phyloP scores from a whole-genome alignment of 2,888 invertebrate species.

The Tetheella fluctuosa region DNA sequence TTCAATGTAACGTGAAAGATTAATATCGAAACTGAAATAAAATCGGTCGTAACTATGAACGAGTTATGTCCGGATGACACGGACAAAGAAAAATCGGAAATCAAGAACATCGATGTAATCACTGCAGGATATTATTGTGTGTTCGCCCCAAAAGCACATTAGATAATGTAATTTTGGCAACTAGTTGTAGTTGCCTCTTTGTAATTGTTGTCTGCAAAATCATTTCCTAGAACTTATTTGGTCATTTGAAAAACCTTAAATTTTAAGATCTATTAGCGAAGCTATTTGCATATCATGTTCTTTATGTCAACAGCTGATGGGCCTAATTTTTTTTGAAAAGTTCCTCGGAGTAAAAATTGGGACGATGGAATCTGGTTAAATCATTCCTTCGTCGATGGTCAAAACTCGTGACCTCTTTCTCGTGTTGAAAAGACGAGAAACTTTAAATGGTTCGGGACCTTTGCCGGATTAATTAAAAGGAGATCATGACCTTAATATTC shows the following conservation, averaged over 20 bases:
- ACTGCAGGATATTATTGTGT: constrained; percentile 22
- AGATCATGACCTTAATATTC: too few species aligned
- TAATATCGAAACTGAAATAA: constrained; percentile 26
- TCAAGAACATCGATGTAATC: constrained; percentile 31
- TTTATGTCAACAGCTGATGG: too few species aligned
- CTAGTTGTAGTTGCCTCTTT: neutral
- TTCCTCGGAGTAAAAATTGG: too few species aligned
- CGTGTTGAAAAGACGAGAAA: too few species aligned
- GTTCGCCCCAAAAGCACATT: neutral
- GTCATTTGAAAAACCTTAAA: neutral
- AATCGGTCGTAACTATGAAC: constrained; percentile 20
- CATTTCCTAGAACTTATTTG: neutral
- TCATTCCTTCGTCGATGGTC: too few species aligned
- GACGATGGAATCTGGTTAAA: too few species aligned
- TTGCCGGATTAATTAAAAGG: too few species aligned
- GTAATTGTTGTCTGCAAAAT: neutral
- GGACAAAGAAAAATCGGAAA: constrained; percentile 30
- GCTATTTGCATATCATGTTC: too few species aligned
- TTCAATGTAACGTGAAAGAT: constrained; percentile 22
- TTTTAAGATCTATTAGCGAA: too few species aligned
- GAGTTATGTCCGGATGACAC: constrained; percentile 17
- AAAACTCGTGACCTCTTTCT: too few species aligned
- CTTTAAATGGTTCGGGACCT: too few species aligned
- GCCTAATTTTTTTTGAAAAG: too few species aligned
- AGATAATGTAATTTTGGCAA: neutral